Evolutionary conservation across 2,113 vertebrate species (phyloP).

Genomic region (Oophaga pumilio): DNA sequence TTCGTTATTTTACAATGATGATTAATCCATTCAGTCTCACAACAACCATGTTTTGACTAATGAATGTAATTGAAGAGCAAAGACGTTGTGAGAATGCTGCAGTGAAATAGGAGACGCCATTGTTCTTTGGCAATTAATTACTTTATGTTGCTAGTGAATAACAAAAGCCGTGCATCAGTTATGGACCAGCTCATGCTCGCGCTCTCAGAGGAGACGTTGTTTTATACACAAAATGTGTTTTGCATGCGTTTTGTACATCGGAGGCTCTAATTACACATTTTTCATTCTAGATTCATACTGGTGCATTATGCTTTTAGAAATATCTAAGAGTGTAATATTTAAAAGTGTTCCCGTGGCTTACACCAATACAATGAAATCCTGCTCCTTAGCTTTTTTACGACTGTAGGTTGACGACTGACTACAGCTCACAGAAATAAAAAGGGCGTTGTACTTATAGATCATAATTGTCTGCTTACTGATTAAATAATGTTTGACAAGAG

Average conservation of each 20-base stretch:
- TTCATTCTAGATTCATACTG: neutral
- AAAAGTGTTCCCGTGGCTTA: no score
- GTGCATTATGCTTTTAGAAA: neutral
- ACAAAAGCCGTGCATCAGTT: neutral
- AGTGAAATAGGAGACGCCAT: neutral
- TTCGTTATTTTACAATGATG: neutral
- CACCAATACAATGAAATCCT: no score
- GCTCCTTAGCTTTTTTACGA: no score
- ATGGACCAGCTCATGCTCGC: neutral
- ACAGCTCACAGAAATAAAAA: no score
- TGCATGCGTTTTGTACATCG: neutral
- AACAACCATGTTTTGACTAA: neutral
- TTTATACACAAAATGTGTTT: neutral
- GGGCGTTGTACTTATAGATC: no score
- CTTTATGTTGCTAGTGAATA: neutral
- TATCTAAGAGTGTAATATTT: neutral
- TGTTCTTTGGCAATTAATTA: conserved; percentile 7
- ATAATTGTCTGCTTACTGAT: no score
- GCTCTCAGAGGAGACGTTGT: neutral
- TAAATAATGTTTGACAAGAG: no score
- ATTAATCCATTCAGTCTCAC: neutral
- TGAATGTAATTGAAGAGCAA: neutral
- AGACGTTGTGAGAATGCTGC: neutral
- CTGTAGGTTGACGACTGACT: no score
- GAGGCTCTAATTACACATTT: neutral